Evolutionary conservation across 2,797 vertebrate species (phyloP).

Genomic region (Staurois parvus): DNA sequence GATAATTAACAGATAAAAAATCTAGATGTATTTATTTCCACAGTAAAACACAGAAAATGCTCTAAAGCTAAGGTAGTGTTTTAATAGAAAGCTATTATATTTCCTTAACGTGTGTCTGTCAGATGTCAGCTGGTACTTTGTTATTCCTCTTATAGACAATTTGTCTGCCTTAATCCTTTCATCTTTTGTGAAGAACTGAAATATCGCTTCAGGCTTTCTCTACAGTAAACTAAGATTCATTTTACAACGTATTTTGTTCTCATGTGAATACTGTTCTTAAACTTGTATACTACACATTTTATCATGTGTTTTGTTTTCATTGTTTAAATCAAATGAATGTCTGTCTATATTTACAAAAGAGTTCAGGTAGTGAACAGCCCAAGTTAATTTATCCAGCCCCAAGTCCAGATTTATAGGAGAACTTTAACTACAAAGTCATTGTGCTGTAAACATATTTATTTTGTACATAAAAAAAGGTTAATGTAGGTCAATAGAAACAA

Average conservation of each 20-base stretch:
- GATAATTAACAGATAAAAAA: not conserved
- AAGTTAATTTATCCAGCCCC: too few species aligned
- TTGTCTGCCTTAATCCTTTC: conserved; percentile 43
- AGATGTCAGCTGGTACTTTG: conserved; percentile 22
- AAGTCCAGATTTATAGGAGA: not conserved
- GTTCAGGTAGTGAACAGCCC: not conserved
- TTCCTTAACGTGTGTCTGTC: conserved; percentile 13
- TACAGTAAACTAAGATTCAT: conserved; percentile 19
- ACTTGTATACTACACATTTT: not conserved
- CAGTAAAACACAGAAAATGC: not conserved
- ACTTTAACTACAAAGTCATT: not conserved
- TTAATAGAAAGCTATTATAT: conserved; percentile 11
- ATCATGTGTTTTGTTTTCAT: not conserved
- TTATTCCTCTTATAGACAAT: conserved; percentile 31
- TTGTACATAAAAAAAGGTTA: too few species aligned
- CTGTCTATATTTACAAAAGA: conserved; percentile 1
- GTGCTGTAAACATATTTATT: not conserved
- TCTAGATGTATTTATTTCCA: not conserved
- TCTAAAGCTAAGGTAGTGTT: not conserved
- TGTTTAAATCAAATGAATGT: not conserved
- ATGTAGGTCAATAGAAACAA: too few species aligned
- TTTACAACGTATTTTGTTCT: not conserved
- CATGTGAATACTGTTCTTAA: not conserved
- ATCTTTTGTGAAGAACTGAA: conserved; percentile 34
- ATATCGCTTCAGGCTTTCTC: conserved; percentile 30